Evolutionary conservation across 1,140 invertebrate species (phyloP).

Genomic region (Drosophila tani): DNA sequence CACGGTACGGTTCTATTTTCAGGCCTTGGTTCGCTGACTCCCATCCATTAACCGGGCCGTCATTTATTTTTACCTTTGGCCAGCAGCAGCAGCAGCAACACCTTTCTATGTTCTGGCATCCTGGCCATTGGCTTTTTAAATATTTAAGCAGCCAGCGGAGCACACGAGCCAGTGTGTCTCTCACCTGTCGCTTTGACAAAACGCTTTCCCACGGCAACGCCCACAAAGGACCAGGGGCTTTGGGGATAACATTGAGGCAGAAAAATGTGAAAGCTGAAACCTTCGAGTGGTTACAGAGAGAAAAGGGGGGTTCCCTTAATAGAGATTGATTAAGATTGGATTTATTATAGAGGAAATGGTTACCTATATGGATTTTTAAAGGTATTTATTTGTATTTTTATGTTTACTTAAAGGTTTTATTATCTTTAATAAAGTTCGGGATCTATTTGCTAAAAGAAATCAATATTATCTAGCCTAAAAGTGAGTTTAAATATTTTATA

Average conservation of each 20-base stretch:
- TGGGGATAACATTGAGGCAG: background rate
- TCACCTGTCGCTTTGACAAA: constrained; percentile 60
- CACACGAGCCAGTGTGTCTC: constrained; percentile 15
- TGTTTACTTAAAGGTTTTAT: background rate
- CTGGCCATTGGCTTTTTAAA: constrained; percentile 55
- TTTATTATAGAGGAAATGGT: background rate
- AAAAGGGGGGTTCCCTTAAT: constrained; percentile 1
- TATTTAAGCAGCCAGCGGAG: constrained; percentile 52
- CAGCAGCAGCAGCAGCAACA: constrained; percentile 16
- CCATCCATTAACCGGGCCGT: constrained; percentile 47
- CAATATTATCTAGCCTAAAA: background rate
- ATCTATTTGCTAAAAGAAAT: background rate
- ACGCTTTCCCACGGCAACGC: constrained; percentile 44
- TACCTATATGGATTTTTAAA: background rate
- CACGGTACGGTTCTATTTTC: constrained; percentile 57
- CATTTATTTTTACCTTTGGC: constrained; percentile 52
- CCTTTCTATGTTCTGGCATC: constrained; percentile 23
- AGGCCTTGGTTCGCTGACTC: constrained; percentile 42
- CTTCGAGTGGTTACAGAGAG: constrained; percentile 11
- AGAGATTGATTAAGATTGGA: background rate
- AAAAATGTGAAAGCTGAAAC: constrained; percentile 8
- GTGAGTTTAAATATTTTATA: too few species aligned
- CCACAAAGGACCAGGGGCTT: constrained; percentile 13
- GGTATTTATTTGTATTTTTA: too few species aligned
- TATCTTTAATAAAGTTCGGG: too few species aligned